Conservation (phyloP, 2,888 invertebrate genomes). For the Drosophila helvetica region DNA sequence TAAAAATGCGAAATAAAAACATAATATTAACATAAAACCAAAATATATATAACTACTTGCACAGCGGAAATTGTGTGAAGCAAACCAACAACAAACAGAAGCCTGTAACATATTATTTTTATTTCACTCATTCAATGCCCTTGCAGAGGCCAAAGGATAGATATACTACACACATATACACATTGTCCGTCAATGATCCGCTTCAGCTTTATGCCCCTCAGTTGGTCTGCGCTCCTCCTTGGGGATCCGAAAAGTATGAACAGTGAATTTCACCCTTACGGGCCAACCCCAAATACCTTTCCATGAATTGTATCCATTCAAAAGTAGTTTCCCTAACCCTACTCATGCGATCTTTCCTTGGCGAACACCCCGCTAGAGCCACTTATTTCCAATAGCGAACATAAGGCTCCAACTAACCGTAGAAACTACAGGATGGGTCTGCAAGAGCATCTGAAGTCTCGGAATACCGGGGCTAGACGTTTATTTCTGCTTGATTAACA, state of each 20-base stretch:
- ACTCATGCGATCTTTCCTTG: not conserved
- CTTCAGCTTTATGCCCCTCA: too few relatives aligned
- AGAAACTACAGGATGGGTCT: not conserved
- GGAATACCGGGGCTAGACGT: conserved; percentile 6
- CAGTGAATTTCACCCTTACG: too few relatives aligned
- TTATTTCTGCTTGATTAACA: conserved; percentile 26
- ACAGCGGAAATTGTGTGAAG: conserved; percentile 46
- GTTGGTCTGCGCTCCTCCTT: too few relatives aligned
- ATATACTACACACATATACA: not conserved
- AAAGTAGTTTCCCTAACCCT: too few relatives aligned
- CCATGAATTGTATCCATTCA: too few relatives aligned
- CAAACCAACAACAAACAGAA: conserved; percentile 44
- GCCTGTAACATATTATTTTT: conserved; percentile 67
- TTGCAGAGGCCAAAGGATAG: not conserved
- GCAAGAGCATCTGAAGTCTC: conserved; percentile 12
- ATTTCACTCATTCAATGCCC: conserved; percentile 41
- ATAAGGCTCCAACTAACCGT: too few relatives aligned
- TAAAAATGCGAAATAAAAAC: conserved; percentile 61
- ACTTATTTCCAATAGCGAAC: too few relatives aligned
- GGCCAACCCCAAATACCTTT: too few relatives aligned
- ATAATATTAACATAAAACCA: conserved; percentile 49
- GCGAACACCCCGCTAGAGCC: too few relatives aligned
- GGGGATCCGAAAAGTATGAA: too few relatives aligned
- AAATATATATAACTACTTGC: conserved; percentile 25
- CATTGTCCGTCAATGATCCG: too few relatives aligned